phyloP scores from a whole-genome alignment of 2,113 vertebrate species.

The Tachuris rubrigastra region DNA sequence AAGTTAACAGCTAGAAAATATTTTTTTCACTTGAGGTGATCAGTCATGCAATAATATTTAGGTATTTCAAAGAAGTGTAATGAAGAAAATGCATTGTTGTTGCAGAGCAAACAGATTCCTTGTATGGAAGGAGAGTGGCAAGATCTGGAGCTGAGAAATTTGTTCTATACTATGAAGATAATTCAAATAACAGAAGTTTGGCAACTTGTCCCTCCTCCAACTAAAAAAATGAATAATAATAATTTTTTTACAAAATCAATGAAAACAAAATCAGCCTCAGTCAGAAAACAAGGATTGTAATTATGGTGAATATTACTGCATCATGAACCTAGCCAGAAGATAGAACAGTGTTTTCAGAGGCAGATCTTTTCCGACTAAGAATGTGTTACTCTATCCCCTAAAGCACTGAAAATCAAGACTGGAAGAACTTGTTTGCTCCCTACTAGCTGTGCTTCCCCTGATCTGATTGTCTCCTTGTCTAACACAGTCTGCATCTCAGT shows the following conservation, averaged over 20 bases:
- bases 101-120: not conserved
- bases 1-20: not conserved
- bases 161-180: not conserved
- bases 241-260: not conserved
- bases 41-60: not conserved
- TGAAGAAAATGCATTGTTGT: not conserved
- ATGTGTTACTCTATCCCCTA: not conserved
- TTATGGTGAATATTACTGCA: not conserved
- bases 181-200: not conserved
- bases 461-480: not conserved
- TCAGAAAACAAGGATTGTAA: accelerated
- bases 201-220: not conserved
- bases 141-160: not conserved
- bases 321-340: not conserved
- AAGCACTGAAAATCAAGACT: not conserved
- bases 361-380: not conserved
- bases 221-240: no score
- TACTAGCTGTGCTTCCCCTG: not conserved
- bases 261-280: not conserved
- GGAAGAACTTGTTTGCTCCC: not conserved
- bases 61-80: not conserved
- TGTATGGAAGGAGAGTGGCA: accelerated
- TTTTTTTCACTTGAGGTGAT: not conserved
- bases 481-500: not conserved
- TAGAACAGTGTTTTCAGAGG: not conserved